Base-by-base conservation (phyloP, 1,140 invertebrate genomes). In the Rhagoletis zephyria region DNA sequence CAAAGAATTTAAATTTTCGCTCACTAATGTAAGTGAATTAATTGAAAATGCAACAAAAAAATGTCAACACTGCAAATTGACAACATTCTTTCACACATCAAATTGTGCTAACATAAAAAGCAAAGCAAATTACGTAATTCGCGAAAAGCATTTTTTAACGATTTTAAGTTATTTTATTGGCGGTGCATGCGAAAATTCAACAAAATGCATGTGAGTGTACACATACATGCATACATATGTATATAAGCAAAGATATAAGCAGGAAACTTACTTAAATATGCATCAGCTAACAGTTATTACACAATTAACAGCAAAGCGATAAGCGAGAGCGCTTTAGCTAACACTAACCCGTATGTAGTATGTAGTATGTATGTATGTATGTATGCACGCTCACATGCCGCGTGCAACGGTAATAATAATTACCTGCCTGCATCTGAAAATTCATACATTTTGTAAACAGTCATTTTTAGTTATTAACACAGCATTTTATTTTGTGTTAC, bases 51-150 rank as follows among this genome's bases (percentile, higher is more conserved):
- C 67, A 48, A 14, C 42, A 40, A 14, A 59, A 59, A 56, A 19
- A n/a, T 30, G 30, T n/a, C n/a, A 81, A 9, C 48, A 56, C 74
- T 19, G 4, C 6, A 16, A 81, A 56, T 40, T 59, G n/a, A 10
- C 51, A 81, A 42, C 74, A 81, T 81, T 81, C 51, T 81, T 81
- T 81, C 48, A 12, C 16, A 81, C 10, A 19, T 56, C 14, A 81
- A 56, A n/a, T 70, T 12, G 30, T 30, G 42, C 74, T n/a, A 56
- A 51, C n/a, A 56, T 51, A 81, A 81, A 81, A 81, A 9, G 7
- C 48, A 19, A 7, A 81, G 74, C 48, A 56, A 81, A 81, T 81
- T 30, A 81, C 14, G 48, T 6, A 74, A 74, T 48, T 51, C 16
- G 4, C 1, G 16, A 56, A 56, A n/a, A 81, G 19, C 4, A 63